Percentiles rank a stretch among this genome's conserved stretches.
These are phyloP conservation scores for Hirundichthys speculiger DNA, from an alignment of 2,113 vertebrate species.

Conservation along the genomic window DNA sequence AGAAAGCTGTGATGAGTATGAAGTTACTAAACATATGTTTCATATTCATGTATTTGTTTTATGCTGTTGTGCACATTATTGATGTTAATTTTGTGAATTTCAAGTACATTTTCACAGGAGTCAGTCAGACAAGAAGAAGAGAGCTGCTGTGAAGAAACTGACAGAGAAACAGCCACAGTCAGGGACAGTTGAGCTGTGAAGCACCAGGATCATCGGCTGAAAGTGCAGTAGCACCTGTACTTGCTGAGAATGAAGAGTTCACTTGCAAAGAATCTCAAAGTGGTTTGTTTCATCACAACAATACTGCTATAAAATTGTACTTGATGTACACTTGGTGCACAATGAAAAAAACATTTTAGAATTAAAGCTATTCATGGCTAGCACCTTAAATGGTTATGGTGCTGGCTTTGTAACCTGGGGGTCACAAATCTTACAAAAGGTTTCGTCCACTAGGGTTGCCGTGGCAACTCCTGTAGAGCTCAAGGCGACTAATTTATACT, in stretches of 20 bases:
- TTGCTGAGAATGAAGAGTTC: neutral
- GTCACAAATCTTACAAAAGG: too few relatives aligned
- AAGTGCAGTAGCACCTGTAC: neutral
- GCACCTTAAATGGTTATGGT: too few relatives aligned
- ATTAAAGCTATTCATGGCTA: too few relatives aligned
- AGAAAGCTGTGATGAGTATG: conserved; percentile 8
- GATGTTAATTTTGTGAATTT: too few relatives aligned
- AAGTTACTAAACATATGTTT: too few relatives aligned
- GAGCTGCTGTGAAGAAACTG: neutral
- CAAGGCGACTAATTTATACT: too few relatives aligned
- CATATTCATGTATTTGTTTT: too few relatives aligned
- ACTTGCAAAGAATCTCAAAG: neutral
- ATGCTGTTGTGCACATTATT: neutral
- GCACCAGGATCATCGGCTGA: neutral
- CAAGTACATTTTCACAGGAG: neutral
- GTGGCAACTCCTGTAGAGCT: too few relatives aligned
- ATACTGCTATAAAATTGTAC: neutral
- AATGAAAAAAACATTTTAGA: too few relatives aligned
- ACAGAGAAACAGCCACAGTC: neutral
- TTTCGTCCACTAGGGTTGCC: too few relatives aligned
- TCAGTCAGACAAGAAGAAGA: neutral
- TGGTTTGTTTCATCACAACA: neutral
- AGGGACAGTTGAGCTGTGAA: neutral
- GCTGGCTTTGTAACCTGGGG: too few relatives aligned
- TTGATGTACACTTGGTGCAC: too few relatives aligned